Evolutionary conservation across 2,113 vertebrate genomes (phyloP).

Genomic region (Phoenicopterus ruber): DNA sequence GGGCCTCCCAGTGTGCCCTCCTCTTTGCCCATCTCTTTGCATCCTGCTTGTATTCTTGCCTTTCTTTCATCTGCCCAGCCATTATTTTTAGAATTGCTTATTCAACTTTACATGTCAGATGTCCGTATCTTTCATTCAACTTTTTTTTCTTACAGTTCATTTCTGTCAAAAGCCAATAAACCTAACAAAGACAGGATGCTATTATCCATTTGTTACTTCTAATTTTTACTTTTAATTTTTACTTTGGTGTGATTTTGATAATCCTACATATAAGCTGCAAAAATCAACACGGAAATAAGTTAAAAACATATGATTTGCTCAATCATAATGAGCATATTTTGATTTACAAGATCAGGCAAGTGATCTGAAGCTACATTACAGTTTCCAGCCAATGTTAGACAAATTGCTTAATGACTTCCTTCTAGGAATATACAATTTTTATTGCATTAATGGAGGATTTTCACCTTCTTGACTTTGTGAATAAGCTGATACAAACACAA

Average conservation of each 20-base stretch:
- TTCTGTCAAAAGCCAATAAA: not conserved
- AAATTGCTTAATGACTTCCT: not conserved
- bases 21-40: not conserved
- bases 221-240: not conserved
- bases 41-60: not conserved
- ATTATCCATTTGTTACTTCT: not conserved
- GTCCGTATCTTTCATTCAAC: not conserved
- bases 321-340: not conserved
- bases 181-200: not conserved
- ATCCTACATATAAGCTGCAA: not conserved
- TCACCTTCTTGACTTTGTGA: not conserved
- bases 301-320: not conserved
- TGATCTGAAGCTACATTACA: not conserved
- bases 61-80: not conserved
- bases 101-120: not conserved
- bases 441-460: not conserved
- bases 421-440: not conserved
- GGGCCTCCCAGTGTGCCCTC: not conserved
- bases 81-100: not conserved
- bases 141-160: not conserved
- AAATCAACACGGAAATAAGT: not conserved
- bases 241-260: not conserved
- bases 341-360: not conserved
- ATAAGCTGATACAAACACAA: not conserved
- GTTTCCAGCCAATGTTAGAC: not conserved